Evolutionary conservation across 2,888 invertebrate species (phyloP), one percentile per base, ranked within the genome.

Genomic region (Euzophera pinguis): DNA sequence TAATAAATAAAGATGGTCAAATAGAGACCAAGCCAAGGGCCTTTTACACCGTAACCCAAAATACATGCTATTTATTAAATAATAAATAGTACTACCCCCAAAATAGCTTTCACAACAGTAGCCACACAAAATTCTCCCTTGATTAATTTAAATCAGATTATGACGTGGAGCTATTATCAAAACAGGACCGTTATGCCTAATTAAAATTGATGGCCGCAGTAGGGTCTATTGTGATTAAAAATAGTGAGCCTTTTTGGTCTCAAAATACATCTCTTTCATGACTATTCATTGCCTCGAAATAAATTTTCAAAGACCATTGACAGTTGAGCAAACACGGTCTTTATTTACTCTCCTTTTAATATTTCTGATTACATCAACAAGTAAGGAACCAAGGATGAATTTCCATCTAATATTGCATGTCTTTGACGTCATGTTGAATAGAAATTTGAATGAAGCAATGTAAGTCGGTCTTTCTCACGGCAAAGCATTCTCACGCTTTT

Each of bases 341-440:
- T 32, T 16, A 16, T 45, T 14, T 32, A 13, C 29, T n/a, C 27
- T 29, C 45, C 32, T 32, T 45, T 34, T 16, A 45, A 45, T 34
- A 32, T 45, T 45, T 45, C 14, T 4, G 32, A 45, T 45, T 45
- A 32, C 34, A 45, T 45, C 32, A 34, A 45, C 32, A 45, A 45
- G 14, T 45, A 10, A 16, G 2, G 14, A 9, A 4, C n/a, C 17
- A 9, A 9, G 12, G 6, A 10, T 13, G 3, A 22, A 22, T 12
- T 43, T n/a, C 27, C n/a, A n/a, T n/a, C n/a, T n/a, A n/a, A n/a
- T n/a, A n/a, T 12, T 13, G 27, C 29, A 12, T 12, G 13, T 43
- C 43, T 43, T 43, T 39, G 12, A 17, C 17, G 17, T 9, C 6
- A 1, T 22, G 22, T 43, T 27, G 12, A 43, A 43, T 43, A 8